A percentile compares a stretch with the other conserved stretches of the same genome.
phyloP scores from a whole-genome alignment of 2,113 vertebrate species.

The Taxidea taxus region DNA sequence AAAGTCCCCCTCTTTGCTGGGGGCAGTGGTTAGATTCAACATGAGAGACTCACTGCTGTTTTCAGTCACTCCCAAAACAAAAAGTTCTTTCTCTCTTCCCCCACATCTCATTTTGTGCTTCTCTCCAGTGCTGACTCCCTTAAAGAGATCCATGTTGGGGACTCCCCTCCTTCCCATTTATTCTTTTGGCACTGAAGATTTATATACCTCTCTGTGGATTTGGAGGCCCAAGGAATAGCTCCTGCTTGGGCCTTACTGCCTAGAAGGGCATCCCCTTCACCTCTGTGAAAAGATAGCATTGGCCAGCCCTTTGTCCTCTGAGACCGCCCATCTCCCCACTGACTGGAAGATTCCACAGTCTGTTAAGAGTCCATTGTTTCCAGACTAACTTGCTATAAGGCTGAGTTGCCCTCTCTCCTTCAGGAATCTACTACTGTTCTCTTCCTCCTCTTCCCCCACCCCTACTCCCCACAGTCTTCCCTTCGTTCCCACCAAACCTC shows the following conservation, averaged over 20 bases:
- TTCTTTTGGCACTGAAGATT: conserved; percentile 75
- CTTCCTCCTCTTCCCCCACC: not conserved
- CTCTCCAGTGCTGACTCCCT: conserved; percentile 57
- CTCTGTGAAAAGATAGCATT: conserved; percentile 61
- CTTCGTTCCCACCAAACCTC: not conserved
- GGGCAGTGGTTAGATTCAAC: conserved; percentile 40
- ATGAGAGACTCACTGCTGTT: conserved; percentile 38
- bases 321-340: conserved; percentile 66
- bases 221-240: conserved; percentile 46
- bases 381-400: not conserved
- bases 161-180: conserved; percentile 59
- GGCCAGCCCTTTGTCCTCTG: conserved; percentile 75
- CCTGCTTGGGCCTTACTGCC: conserved; percentile 50
- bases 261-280: conserved; percentile 65
- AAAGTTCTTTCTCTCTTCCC: conserved; percentile 65
- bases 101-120: conserved; percentile 46
- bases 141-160: conserved; percentile 46
- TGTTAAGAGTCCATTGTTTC: conserved; percentile 71
- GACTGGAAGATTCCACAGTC: conserved; percentile 48
- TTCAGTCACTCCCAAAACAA: conserved; percentile 70
- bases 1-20: conserved; percentile 21
- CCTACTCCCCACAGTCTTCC: not conserved
- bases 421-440: not conserved
- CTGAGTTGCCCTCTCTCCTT: not conserved
- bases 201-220: conserved; percentile 54